These are phyloP conservation scores for Plutella xylostella DNA, from an alignment of 2,888 invertebrate species.

Conservation along the genomic window DNA sequence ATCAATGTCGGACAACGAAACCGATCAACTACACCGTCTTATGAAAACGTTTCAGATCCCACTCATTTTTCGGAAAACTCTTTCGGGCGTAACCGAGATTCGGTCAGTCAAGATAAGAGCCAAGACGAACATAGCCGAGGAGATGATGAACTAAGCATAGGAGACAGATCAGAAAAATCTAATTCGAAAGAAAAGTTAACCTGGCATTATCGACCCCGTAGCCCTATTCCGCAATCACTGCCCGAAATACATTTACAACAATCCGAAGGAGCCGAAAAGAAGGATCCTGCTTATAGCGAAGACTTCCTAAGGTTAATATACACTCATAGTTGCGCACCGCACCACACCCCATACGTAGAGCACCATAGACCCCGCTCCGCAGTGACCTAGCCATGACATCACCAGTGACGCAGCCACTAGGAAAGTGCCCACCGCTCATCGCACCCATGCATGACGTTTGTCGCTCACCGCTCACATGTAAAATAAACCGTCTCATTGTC, in stretches of 20 bases:
- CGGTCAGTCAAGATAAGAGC: constrained; percentile 19
- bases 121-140: not conserved
- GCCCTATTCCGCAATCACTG: constrained; percentile 39
- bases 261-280: constrained; percentile 53
- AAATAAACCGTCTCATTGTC: constrained; percentile 49
- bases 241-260: constrained; percentile 67
- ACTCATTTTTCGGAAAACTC: constrained; percentile 32
- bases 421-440: constrained; percentile 22
- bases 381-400: constrained; percentile 33
- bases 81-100: no score
- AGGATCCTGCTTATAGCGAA: constrained; percentile 44
- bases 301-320: constrained; percentile 66
- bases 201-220: constrained; percentile 59
- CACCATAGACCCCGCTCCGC: constrained; percentile 34
- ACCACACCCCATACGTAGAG: constrained; percentile 31
- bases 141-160: constrained; percentile 2
- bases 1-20: constrained; percentile 53
- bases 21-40: constrained; percentile 48
- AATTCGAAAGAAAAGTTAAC: constrained; percentile 50
- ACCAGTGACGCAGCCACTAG: constrained; percentile 20
- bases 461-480: constrained; percentile 40
- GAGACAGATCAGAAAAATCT: constrained; percentile 25
- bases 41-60: constrained; percentile 48
- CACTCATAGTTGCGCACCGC: constrained; percentile 25
- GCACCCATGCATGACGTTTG: constrained; percentile 35